Base-by-base conservation (phyloP, 53 echinoderm and acorn worm species). In the Holothuria leucospilota region DNA sequence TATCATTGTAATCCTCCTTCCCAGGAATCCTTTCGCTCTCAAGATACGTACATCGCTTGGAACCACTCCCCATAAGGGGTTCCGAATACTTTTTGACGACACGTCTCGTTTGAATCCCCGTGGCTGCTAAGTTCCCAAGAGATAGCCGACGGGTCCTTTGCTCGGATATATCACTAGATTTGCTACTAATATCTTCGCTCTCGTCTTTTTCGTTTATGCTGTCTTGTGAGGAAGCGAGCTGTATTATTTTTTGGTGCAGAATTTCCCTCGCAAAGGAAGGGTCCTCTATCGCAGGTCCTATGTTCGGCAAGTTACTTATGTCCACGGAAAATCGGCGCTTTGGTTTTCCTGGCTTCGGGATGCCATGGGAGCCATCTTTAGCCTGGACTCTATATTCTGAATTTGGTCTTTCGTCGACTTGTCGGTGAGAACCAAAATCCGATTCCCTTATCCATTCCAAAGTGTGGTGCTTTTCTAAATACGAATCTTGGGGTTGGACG, bases 181-280 rank as follows among this genome's bases (percentile, higher is more conserved):
- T 20, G 53, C 29, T 26, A 20, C 6, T 5, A 15, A 12, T 20
- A 51, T n/a, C 79, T 13, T 59, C 58, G 13, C n/a, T 6, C 30
- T 78, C 58, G 14, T 78, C 59, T 13, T 78, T 51, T 78, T 78
- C 79, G 27, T 78, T 56, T 11, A 78, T 78, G n/a, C 58, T 78
- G 79, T 78, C 79, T 13, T 78, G 79, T 29, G 79, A 78, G 13
- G 79, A 78, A 27, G 79, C 79, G 18, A 78, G 60, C 13, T 78
- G 42, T 14, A 77, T 24, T 20, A 86, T 38, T 68, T 90, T 84
- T 30, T 90, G 90, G 46, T 86, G 90, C 11, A 85, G 71, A 28
- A 90, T 90, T 63, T 90, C 90, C 42, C 90, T 67, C 10, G 90
- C 86, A 67, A 90, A 90, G 5, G 78, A 69, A 51, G 71, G 71